Conservation (phyloP, 2,113 vertebrate species). For the Brachyistius frenatus region DNA sequence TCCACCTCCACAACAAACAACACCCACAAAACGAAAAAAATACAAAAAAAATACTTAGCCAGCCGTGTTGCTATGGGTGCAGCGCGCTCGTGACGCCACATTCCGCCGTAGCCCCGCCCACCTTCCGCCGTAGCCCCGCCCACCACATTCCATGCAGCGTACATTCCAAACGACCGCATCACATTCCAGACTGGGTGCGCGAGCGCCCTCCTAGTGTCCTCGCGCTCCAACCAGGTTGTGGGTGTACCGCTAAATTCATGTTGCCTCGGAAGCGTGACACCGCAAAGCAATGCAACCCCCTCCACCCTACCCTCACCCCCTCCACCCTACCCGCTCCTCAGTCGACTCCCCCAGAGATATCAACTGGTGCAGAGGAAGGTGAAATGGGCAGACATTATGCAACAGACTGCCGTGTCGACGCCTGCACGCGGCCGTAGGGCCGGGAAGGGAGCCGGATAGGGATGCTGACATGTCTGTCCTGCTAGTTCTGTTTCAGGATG, state of each 20-base stretch:
- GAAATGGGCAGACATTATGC: slow-evolving; percentile 82
- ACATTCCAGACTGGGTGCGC: slow-evolving; percentile 72
- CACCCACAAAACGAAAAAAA: too few relatives aligned
- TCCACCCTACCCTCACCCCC: neutral
- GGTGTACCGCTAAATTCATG: slow-evolving; percentile 66
- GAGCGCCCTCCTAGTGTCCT: slow-evolving; percentile 43
- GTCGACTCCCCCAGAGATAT: slow-evolving; percentile 4
- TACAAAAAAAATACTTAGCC: too few relatives aligned
- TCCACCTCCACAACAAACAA: too few relatives aligned
- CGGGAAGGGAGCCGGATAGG: slow-evolving; percentile 39
- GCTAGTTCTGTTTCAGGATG: slow-evolving; percentile 66
- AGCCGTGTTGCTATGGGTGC: too few relatives aligned
- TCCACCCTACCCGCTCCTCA: neutral
- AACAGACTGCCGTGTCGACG: slow-evolving; percentile 81
- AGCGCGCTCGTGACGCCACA: too few relatives aligned
- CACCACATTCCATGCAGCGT: slow-evolving; percentile 72
- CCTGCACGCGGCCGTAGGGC: slow-evolving; percentile 41
- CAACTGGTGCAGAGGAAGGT: neutral
- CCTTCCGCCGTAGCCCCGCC: neutral
- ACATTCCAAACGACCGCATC: slow-evolving; percentile 71
- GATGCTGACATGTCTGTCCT: slow-evolving; percentile 47
- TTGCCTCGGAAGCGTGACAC: slow-evolving; percentile 72
- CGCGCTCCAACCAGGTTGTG: slow-evolving; percentile 67
- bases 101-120: too few relatives aligned
- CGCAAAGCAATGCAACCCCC: slow-evolving; percentile 77